Evolutionary conservation across 2,113 vertebrate species (phyloP).

Genomic region (Smithornis capensis): DNA sequence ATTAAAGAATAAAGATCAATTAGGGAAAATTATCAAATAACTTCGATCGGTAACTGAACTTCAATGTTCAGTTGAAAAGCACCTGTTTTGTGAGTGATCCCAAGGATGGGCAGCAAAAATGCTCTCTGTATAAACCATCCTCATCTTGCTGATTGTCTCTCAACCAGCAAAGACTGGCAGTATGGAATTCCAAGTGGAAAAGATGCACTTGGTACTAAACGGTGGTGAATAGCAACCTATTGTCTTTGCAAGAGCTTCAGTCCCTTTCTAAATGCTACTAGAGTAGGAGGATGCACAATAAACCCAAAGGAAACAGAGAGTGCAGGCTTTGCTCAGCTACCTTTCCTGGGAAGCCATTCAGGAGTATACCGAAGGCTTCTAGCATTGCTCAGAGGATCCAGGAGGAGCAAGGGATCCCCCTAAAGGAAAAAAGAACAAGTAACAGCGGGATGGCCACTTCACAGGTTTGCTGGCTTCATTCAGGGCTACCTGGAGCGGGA

Average conservation of each 20-base stretch:
- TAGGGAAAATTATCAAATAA: not conserved
- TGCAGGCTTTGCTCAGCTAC: slow-evolving; percentile 66
- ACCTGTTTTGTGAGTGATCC: not conserved
- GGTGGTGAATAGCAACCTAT: not conserved
- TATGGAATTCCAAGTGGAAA: not conserved
- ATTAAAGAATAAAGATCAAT: not conserved
- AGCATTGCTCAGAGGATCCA: slow-evolving; percentile 67
- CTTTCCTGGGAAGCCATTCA: slow-evolving; percentile 70
- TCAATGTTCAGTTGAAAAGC: not conserved
- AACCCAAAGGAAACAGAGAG: slow-evolving; percentile 49
- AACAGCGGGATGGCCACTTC: slow-evolving; percentile 54
- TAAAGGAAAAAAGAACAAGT: slow-evolving; percentile 70
- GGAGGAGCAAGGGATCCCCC: slow-evolving; percentile 68
- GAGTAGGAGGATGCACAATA: slow-evolving; percentile 40
- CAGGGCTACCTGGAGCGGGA: not conserved
- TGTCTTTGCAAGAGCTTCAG: not conserved
- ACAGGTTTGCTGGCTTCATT: slow-evolving; percentile 15
- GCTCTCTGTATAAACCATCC: not conserved
- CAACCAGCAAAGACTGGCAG: not conserved
- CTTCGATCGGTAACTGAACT: not conserved
- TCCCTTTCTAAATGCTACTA: slow-evolving; percentile 36
- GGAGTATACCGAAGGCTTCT: slow-evolving; percentile 70
- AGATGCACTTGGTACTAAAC: not conserved
- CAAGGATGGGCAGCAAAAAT: not conserved
- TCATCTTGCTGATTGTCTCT: not conserved